phyloP scores from a whole-genome alignment of 2,113 vertebrate species.

The Copsychus sechellarum region DNA sequence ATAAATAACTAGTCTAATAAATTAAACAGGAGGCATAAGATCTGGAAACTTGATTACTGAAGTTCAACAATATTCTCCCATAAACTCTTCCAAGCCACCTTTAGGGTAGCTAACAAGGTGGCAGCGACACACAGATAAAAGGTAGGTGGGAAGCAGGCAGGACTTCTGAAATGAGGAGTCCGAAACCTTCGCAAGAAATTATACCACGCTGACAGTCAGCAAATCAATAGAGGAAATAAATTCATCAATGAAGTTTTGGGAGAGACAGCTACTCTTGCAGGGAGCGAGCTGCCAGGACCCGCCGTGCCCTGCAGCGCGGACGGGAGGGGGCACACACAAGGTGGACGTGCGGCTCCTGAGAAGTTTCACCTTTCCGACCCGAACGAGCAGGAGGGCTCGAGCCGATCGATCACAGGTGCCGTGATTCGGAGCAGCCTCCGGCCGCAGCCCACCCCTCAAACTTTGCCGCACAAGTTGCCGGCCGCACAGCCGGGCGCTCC shows the following conservation, averaged over 20 bases:
- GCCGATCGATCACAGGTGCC: neutral
- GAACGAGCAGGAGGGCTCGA: neutral
- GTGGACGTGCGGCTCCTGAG: neutral
- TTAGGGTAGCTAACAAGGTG: conserved; percentile 49
- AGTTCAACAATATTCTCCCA: conserved; percentile 81
- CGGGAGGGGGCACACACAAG: conserved; percentile 25
- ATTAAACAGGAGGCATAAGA: conserved; percentile 88
- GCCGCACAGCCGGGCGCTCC: neutral
- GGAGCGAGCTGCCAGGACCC: neutral
- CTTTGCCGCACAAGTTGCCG: conserved; percentile 5
- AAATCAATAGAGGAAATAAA: conserved; percentile 39
- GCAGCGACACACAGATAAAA: neutral
- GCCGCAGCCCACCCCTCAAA: neutral
- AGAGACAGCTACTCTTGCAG: neutral
- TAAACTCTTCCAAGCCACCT: conserved; percentile 71
- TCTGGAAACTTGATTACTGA: conserved; percentile 86
- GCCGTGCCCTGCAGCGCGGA: neutral
- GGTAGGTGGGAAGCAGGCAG: neutral
- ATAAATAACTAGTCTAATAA: conserved; percentile 91
- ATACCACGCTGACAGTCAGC: neutral
- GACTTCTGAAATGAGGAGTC: neutral
- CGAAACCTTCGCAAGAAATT: conserved; percentile 3
- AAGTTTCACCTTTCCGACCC: conserved; percentile 43
- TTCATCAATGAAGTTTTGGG: conserved; percentile 10
- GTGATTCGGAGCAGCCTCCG: neutral